Conservation (phyloP, 2,888 invertebrate species). For the Drosophila percnosoma region DNA sequence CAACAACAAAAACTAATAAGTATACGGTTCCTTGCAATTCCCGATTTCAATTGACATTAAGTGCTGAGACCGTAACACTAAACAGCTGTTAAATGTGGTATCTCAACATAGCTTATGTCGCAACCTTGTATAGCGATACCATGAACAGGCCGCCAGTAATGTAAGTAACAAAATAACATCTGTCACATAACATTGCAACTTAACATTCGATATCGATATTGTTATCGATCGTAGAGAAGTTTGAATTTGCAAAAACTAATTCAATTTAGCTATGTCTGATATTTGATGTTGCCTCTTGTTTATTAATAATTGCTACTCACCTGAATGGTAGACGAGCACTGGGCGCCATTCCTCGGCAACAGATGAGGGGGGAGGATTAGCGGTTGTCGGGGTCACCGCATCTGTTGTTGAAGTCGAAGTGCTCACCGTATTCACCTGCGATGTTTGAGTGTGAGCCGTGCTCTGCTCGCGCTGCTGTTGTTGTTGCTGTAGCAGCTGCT, state of each 20-base stretch:
- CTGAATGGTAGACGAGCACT: conserved; percentile 73
- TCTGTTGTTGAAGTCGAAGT: conserved; percentile 67
- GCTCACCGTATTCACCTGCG: conserved; percentile 58
- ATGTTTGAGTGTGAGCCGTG: conserved; percentile 55
- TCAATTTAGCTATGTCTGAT: not conserved
- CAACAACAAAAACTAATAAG: not conserved
- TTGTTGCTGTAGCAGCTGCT: not conserved
- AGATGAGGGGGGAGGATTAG: conserved; percentile 27
- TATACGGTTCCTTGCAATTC: not conserved
- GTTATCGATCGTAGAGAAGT: not conserved
- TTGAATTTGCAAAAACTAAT: not conserved
- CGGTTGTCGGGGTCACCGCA: conserved; percentile 43
- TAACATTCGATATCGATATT: not conserved
- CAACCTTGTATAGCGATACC: not conserved
- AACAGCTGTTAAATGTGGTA: not conserved
- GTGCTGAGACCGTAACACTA: not conserved
- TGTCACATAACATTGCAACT: not conserved
- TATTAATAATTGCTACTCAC: conserved; percentile 57
- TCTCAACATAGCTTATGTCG: not conserved
- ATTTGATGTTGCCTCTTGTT: not conserved
- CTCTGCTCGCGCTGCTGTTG: conserved; percentile 45
- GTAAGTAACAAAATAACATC: not conserved
- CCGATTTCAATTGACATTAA: not conserved
- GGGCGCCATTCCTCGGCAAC: conserved; percentile 62
- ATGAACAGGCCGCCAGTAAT: not conserved